Evolutionary conservation across 1,140 invertebrate species (phyloP).

Genomic region (Sycophila sp.): DNA sequence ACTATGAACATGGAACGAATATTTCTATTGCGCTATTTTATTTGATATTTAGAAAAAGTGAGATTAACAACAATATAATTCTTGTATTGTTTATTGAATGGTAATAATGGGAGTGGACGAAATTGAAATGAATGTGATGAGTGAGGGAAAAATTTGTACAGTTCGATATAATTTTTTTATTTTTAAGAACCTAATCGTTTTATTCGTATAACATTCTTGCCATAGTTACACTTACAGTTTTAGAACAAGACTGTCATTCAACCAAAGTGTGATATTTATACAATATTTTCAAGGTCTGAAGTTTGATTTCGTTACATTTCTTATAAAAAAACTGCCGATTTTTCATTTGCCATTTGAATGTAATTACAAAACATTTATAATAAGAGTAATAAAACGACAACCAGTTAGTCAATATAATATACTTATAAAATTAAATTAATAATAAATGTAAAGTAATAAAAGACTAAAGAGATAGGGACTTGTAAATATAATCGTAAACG

Average conservation of each 20-base stretch:
- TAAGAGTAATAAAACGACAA: conserved; percentile 24
- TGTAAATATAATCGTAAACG: conserved; percentile 48
- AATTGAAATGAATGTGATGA: too few relatives aligned
- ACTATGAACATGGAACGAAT: too few relatives aligned
- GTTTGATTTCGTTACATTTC: too few relatives aligned
- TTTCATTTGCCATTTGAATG: too few relatives aligned
- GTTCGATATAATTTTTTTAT: conserved; percentile 7
- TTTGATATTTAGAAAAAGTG: too few relatives aligned
- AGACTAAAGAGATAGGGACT: conserved; percentile 35
- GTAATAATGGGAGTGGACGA: too few relatives aligned
- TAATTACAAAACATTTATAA: too few relatives aligned
- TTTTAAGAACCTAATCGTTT: conserved; percentile 6
- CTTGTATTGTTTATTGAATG: too few relatives aligned
- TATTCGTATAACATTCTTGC: conserved; percentile 7
- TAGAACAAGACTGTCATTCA: conserved; percentile 19
- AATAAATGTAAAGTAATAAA: conserved; percentile 2
- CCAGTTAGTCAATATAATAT: conserved; percentile 21
- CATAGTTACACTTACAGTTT: not conserved
- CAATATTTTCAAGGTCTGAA: not conserved
- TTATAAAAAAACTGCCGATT: too few relatives aligned
- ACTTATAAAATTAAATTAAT: not conserved
- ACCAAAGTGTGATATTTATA: conserved; percentile 21
- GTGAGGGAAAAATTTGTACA: too few relatives aligned
- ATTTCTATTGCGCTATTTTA: too few relatives aligned
- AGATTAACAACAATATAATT: too few relatives aligned